A percentile compares a stretch with the other conserved stretches of the same genome.
phyloP scores from a whole-genome alignment of 2,113 vertebrate species.

The Dipodomys stephensi region DNA sequence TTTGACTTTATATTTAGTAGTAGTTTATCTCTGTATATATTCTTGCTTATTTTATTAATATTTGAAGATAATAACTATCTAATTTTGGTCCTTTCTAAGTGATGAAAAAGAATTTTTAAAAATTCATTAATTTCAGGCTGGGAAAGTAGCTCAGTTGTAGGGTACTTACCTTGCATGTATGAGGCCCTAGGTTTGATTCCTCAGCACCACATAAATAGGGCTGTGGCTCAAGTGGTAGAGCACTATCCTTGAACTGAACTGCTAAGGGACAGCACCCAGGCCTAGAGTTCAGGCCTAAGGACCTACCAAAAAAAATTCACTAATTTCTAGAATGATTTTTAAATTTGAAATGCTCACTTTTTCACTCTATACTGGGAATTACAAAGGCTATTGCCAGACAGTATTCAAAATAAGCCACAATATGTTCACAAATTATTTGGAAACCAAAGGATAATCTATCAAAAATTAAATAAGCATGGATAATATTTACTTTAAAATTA shows the following conservation, averaged over 20 bases:
- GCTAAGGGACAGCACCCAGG: no score
- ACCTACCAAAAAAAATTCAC: not conserved
- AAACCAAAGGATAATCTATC: constrained; percentile 15
- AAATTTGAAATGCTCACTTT: constrained; percentile 13
- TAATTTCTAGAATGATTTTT: not conserved
- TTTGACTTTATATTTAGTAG: not conserved
- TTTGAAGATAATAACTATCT: not conserved
- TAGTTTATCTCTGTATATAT: no score
- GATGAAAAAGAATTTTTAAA: not conserved
- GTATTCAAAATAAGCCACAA: constrained; percentile 55
- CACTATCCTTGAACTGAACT: no score
- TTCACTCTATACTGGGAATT: constrained; percentile 39
- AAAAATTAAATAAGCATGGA: not conserved
- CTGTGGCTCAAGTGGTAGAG: no score
- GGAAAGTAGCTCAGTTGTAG: no score
- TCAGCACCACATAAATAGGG: no score
- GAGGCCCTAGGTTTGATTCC: no score
- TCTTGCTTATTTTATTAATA: not conserved
- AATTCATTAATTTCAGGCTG: not conserved
- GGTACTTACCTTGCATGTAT: no score
- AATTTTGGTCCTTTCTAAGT: not conserved
- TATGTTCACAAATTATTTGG: constrained; percentile 38
- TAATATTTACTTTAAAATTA: not conserved
- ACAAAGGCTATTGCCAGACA: constrained; percentile 20
- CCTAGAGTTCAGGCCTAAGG: no score